phyloP scores from a whole-genome alignment of 2,113 vertebrate species.

The Oxyura jamaicensis region DNA sequence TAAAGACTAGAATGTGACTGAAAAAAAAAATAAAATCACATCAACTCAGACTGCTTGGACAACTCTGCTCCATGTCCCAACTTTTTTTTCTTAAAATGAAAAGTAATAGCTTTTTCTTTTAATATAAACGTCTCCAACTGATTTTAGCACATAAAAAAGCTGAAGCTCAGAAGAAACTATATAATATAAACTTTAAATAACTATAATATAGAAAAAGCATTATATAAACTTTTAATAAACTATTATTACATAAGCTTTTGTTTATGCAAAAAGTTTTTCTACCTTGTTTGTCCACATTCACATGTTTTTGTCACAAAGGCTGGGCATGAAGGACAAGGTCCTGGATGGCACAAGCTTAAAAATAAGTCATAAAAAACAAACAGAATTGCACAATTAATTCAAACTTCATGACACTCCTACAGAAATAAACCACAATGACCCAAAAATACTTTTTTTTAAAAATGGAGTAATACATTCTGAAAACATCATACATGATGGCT shows the following conservation, averaged over 20 bases:
- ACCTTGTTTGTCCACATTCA: conserved; percentile 93
- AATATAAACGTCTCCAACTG: background rate
- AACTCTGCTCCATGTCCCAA: background rate
- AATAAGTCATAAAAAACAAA: background rate
- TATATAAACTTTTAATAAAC: background rate
- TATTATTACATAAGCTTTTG: background rate
- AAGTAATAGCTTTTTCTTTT: background rate
- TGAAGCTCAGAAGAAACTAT: background rate
- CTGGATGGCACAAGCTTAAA: conserved; percentile 93
- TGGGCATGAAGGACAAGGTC: conserved; percentile 95
- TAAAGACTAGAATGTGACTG: background rate
- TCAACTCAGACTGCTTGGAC: background rate
- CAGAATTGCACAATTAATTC: background rate
- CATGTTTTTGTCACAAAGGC: conserved; percentile 93
- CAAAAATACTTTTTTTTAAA: background rate
- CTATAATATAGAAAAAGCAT: background rate
- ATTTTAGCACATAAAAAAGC: background rate
- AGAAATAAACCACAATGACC: background rate
- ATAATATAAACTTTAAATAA: background rate
- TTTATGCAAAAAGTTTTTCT: conserved; percentile 23
- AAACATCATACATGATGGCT: background rate
- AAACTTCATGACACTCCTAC: background rate
- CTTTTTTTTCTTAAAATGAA: background rate
- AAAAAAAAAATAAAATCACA: background rate
- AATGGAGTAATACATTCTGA: background rate